Conservation (phyloP, 2,888 invertebrate genomes). For the Ypsolopha scabrella region DNA sequence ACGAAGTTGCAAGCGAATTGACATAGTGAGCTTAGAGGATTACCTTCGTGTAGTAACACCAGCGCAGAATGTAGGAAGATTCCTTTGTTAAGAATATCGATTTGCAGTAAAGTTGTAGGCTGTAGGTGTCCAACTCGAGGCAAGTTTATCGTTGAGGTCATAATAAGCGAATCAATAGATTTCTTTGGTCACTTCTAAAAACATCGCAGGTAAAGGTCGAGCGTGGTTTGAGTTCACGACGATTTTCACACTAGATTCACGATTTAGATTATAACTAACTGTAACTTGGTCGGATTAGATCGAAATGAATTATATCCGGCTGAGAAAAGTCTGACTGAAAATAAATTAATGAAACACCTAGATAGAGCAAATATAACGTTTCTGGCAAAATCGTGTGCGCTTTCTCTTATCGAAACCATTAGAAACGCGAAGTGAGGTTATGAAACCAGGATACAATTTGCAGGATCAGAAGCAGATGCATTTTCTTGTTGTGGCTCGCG, state of each 20-base stretch:
- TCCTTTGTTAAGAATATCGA: background rate
- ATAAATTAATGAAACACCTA: no score
- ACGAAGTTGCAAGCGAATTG: no score
- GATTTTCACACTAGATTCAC: conserved; percentile 13
- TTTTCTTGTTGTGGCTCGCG: conserved; percentile 8
- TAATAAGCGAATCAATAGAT: background rate
- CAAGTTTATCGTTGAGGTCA: background rate
- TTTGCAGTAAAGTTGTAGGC: background rate
- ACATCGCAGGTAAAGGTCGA: conserved; percentile 5
- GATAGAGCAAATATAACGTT: no score
- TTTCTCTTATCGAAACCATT: no score
- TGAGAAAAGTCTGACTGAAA: no score
- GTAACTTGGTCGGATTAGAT: background rate
- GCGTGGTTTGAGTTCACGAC: conserved; percentile 10
- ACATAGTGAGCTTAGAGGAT: no score
- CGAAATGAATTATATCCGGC: background rate
- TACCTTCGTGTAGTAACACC: no score
- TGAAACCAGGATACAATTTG: no score
- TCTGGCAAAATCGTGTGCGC: no score
- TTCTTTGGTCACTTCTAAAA: background rate
- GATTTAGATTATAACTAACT: conserved; percentile 9
- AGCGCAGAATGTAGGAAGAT: no score
- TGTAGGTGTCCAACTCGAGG: background rate
- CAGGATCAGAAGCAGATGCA: background rate
- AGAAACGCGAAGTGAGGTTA: no score